Conservation (phyloP, 2,113 vertebrate species). For the Otis tarda region DNA sequence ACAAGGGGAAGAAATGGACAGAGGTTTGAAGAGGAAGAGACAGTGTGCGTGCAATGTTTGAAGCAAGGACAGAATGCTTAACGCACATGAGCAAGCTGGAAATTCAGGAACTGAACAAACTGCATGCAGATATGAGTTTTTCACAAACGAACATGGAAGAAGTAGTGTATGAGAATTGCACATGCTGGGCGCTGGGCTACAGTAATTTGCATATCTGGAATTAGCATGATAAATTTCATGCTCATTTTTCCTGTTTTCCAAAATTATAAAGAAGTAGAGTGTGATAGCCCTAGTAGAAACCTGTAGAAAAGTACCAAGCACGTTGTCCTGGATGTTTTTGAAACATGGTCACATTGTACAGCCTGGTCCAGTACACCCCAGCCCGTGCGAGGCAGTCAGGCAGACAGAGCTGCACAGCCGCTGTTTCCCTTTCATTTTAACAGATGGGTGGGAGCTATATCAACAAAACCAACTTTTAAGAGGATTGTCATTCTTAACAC, state of each 20-base stretch:
- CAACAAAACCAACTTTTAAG: background rate
- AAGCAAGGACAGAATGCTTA: background rate
- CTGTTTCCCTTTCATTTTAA: background rate
- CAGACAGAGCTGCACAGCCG: too few relatives aligned
- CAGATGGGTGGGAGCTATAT: background rate
- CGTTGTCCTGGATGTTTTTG: fast-evolving
- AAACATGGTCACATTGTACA: fast-evolving
- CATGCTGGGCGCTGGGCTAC: background rate
- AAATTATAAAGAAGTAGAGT: background rate
- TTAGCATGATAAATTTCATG: background rate
- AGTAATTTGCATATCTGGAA: background rate
- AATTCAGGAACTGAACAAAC: background rate
- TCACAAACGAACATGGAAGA: background rate
- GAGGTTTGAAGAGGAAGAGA: background rate
- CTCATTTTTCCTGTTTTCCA: background rate
- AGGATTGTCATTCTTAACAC: background rate
- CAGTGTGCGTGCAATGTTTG: background rate
- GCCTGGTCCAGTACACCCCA: background rate
- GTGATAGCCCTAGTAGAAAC: background rate
- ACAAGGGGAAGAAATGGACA: background rate
- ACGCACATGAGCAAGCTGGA: background rate
- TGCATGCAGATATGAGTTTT: background rate
- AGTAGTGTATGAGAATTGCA: background rate
- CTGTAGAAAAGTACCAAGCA: background rate
- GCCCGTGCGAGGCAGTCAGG: fast-evolving